phyloP scores from a whole-genome alignment of 2,797 vertebrate species.

The Typhlichthys subterraneus region DNA sequence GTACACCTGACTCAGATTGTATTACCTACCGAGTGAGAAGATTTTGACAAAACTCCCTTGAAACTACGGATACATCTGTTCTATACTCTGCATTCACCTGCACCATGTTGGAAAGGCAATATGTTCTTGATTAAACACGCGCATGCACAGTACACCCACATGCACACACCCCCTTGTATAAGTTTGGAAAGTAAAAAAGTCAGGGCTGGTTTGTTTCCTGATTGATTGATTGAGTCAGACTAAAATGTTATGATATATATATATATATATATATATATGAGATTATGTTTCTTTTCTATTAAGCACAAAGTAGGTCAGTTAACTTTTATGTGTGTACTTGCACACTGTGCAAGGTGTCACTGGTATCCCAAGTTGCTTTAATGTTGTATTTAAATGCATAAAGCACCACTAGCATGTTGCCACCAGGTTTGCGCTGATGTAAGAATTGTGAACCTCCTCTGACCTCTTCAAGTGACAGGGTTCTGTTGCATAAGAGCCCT shows the following conservation, averaged over 20 bases:
- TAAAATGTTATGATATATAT: too few species aligned
- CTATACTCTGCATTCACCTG: conserved; percentile 8
- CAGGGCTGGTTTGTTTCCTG: neutral
- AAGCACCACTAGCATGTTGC: conserved; percentile 66
- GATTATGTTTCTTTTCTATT: conserved; percentile 23
- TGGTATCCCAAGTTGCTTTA: conserved; percentile 40
- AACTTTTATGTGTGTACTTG: conserved; percentile 41
- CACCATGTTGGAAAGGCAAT: conserved; percentile 19
- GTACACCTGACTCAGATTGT: conserved; percentile 55
- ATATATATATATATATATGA: too few species aligned
- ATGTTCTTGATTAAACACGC: neutral
- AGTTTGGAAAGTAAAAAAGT: neutral
- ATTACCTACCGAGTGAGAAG: conserved; percentile 29
- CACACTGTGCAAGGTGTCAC: conserved; percentile 28
- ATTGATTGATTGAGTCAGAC: conserved; percentile 9
- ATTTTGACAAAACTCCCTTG: conserved; percentile 13
- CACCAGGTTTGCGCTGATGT: conserved; percentile 55
- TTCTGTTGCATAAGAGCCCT: conserved; percentile 71
- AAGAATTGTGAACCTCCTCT: conserved; percentile 70
- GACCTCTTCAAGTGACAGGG: conserved; percentile 72
- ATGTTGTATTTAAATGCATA: conserved; percentile 50
- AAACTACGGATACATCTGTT: conserved; percentile 27
- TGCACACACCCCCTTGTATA: conserved; percentile 10
- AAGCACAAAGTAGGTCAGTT: conserved; percentile 53
- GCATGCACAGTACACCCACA: neutral